Percentiles rank a stretch among this genome's conserved stretches.
These are phyloP conservation scores for Brachionus angularis DNA, from an alignment of 1,140 invertebrate genomes.

Conservation along the genomic window DNA sequence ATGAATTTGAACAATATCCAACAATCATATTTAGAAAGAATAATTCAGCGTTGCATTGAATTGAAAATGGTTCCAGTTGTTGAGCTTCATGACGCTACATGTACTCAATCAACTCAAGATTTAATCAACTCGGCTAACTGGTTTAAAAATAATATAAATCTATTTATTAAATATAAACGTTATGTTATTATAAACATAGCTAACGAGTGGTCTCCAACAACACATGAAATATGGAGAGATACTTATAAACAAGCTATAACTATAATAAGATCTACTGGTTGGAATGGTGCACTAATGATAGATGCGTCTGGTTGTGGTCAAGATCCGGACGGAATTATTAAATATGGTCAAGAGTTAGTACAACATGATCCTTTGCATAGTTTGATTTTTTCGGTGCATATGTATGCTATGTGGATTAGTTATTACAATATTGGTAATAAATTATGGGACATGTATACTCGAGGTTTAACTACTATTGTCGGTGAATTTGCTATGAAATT, in stretches of 20 bases:
- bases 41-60: not conserved
- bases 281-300: constrained; percentile 18
- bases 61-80: constrained; percentile 12
- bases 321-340: constrained; percentile 33
- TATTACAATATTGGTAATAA: constrained; percentile 29
- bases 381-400: constrained; percentile 18
- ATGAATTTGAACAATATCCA: constrained; percentile 8
- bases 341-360: constrained; percentile 24
- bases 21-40: constrained; percentile 13
- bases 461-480: constrained; percentile 25
- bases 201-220: constrained; percentile 22
- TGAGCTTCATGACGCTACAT: constrained; percentile 26
- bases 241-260: constrained; percentile 34
- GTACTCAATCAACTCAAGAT: not conserved
- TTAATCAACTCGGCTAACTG: constrained; percentile 21
- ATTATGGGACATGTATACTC: not conserved
- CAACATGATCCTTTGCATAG: constrained; percentile 4
- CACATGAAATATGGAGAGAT: constrained; percentile 3
- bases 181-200: constrained; percentile 22
- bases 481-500: constrained; percentile 31
- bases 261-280: constrained; percentile 11
- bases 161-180: constrained; percentile 21
- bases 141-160: constrained; percentile 11
- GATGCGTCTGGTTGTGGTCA: constrained; percentile 22
- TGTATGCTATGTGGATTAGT: constrained; percentile 34